These are phyloP conservation scores for Antennarius maculatus DNA, from an alignment of 2,797 vertebrate species.

Conservation along the genomic window DNA sequence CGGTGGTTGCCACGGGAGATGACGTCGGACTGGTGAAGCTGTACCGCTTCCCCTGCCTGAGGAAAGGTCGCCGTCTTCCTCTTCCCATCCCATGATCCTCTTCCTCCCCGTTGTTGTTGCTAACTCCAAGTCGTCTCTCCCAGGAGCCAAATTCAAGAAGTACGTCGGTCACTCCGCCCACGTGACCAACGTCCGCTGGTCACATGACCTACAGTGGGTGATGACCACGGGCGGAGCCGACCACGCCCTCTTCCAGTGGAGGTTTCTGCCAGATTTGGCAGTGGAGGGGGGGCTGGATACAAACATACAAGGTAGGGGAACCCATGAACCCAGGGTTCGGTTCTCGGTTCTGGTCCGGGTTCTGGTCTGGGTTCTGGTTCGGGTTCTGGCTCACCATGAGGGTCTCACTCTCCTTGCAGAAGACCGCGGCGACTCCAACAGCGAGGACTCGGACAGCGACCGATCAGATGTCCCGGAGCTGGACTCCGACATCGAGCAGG, in stretches of 20 bases:
- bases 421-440: conserved; percentile 89
- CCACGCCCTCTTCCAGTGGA: conserved; percentile 96
- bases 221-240: conserved; percentile 94
- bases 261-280: conserved; percentile 90
- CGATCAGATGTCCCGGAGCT: conserved; percentile 88
- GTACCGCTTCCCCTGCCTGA: conserved; percentile 91
- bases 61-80: conserved; percentile 81
- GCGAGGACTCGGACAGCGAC: conserved; percentile 87
- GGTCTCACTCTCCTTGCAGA: conserved; percentile 70
- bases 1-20: conserved; percentile 67
- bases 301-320: conserved; percentile 46
- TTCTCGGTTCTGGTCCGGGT: no score
- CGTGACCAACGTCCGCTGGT: conserved; percentile 95
- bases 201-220: conserved; percentile 94
- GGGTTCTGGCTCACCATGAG: no score
- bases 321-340: no score
- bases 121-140: conserved; percentile 14
- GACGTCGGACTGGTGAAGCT: conserved; percentile 43
- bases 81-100: no score
- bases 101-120: neutral
- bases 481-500: conserved; percentile 97
- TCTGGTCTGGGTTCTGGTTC: no score
- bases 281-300: conserved; percentile 86
- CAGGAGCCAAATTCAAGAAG: conserved; percentile 93
- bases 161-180: conserved; percentile 95